Conservation (phyloP, 2,797 vertebrate genomes). For the Pygocentrus nattereri region DNA sequence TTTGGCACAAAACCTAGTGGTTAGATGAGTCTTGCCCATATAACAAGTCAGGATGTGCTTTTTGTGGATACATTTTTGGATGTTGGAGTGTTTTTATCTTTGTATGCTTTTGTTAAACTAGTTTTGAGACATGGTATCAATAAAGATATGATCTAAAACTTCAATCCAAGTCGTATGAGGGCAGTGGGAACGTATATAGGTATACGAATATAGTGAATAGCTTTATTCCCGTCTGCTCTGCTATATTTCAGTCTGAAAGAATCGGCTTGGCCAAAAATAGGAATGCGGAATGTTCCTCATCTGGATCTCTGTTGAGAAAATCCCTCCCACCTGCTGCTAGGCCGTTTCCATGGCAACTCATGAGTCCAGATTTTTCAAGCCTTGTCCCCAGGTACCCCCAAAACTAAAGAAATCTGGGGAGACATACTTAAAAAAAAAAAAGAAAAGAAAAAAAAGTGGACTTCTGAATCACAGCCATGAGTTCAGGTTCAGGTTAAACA, state of each 20-base stretch:
- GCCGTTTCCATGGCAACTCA: constrained; percentile 62
- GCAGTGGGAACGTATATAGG: not conserved
- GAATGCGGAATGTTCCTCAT: constrained; percentile 62
- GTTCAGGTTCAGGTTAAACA: not conserved
- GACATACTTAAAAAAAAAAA: not conserved
- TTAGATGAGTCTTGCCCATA: no score
- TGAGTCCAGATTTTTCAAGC: constrained; percentile 52
- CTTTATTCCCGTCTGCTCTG: constrained; percentile 13
- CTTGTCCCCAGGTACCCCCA: constrained; percentile 50
- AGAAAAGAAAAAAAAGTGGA: not conserved
- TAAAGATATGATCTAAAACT: no score
- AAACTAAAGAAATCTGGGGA: constrained; percentile 32
- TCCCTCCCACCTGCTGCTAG: constrained; percentile 56
- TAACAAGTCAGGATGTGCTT: no score
- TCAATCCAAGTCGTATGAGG: not conserved
- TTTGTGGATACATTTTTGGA: no score
- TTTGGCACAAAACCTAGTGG: no score
- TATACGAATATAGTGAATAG: not conserved
- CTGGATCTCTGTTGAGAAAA: constrained; percentile 60
- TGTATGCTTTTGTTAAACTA: no score
- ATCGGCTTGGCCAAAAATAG: constrained; percentile 57
- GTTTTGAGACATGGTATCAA: no score
- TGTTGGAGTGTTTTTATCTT: no score
- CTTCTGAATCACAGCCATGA: not conserved
- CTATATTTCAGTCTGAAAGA: constrained; percentile 50